These are phyloP conservation scores for Chloroceryle amazona DNA, from an alignment of 2,797 vertebrate genomes.

Conservation along the genomic window DNA sequence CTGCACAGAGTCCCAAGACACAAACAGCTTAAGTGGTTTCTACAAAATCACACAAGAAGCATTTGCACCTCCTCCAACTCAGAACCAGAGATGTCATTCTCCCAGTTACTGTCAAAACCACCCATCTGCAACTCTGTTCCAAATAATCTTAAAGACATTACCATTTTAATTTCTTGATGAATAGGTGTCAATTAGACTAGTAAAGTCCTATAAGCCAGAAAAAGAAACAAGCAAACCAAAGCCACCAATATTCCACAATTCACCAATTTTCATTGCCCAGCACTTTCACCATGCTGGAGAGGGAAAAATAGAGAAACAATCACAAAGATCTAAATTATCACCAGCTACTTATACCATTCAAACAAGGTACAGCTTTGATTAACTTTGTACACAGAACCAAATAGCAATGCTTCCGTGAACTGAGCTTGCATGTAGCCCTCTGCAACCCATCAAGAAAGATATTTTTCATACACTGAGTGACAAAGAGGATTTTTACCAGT, in stretches of 20 bases:
- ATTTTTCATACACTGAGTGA: background rate
- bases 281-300: rapidly evolving
- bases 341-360: background rate
- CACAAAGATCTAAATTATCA: background rate
- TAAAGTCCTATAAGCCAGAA: background rate
- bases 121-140: background rate
- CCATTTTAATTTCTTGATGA: background rate
- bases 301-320: background rate
- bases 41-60: background rate
- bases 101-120: background rate
- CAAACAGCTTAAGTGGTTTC: background rate
- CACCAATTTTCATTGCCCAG: background rate
- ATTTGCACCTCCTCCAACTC: background rate
- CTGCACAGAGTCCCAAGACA: background rate
- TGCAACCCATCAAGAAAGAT: background rate
- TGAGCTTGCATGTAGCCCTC: background rate
- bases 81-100: background rate
- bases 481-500: background rate
- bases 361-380: background rate
- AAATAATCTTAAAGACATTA: background rate
- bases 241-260: background rate
- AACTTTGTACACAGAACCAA: background rate
- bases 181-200: background rate
- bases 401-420: background rate
- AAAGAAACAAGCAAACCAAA: background rate